Conservation (phyloP, 2,797 vertebrate species). For the Vireo griseus region DNA sequence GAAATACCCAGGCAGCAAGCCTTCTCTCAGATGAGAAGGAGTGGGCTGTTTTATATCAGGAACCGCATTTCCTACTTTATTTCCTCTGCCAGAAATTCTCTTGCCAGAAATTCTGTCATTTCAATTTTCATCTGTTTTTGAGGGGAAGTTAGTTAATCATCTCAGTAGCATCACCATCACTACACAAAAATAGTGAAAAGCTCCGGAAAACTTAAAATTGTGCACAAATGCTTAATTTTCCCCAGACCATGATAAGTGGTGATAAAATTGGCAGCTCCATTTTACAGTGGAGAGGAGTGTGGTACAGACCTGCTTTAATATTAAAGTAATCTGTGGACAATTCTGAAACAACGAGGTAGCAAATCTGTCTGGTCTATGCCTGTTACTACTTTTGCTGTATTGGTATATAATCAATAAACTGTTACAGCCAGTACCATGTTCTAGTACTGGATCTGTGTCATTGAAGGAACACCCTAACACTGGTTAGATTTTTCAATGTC, state of each 20-base stretch:
- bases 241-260: neutral
- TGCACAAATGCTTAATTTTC: neutral
- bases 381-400: neutral
- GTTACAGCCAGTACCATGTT: neutral
- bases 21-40: constrained; percentile 1
- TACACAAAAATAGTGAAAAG: constrained; percentile 6
- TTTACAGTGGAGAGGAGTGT: neutral
- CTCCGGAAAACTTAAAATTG: neutral
- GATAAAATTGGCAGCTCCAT: neutral
- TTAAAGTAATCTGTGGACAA: neutral
- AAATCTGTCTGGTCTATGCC: neutral
- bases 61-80: constrained; percentile 37
- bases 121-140: constrained; percentile 25
- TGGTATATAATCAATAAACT: neutral
- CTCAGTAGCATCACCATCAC: neutral
- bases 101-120: constrained; percentile 39
- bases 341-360: neutral
- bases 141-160: constrained; percentile 8
- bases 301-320: neutral
- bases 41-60: constrained; percentile 32
- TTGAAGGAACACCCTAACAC: neutral
- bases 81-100: constrained; percentile 31
- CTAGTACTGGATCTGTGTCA: neutral
- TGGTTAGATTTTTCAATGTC: neutral
- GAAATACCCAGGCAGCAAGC: constrained; percentile 11